phyloP scores from a whole-genome alignment of 2,113 vertebrate genomes.

The Neolamprologus falcicula region DNA sequence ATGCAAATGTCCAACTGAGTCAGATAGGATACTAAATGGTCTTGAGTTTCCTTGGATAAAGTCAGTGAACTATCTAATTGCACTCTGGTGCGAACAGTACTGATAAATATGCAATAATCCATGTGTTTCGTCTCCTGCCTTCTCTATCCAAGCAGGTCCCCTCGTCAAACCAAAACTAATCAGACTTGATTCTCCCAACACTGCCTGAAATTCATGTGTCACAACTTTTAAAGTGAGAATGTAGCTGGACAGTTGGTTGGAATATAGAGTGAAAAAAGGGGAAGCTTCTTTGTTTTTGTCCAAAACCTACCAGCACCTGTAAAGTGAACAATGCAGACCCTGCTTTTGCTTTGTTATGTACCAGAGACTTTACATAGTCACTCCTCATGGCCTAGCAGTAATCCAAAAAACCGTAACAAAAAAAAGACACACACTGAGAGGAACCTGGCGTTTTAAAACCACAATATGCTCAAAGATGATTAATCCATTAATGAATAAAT shows the following conservation, averaged over 20 bases:
- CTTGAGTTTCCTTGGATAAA: neutral
- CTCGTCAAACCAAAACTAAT: neutral
- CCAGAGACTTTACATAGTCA: neutral
- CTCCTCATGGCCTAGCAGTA: neutral
- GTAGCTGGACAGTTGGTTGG: neutral
- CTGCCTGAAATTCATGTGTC: neutral
- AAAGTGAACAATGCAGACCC: neutral
- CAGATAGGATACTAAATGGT: neutral
- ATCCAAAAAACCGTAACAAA: neutral
- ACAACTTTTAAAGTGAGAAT: neutral
- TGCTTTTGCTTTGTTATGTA: neutral
- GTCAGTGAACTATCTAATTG: neutral
- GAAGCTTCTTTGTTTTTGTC: neutral
- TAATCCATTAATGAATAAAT: neutral
- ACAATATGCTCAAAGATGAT: neutral
- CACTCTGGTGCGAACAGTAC: neutral
- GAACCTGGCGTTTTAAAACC: neutral
- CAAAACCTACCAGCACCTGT: neutral
- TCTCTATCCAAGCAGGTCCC: neutral
- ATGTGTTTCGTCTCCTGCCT: neutral
- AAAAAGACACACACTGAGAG: neutral
- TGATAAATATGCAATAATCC: neutral
- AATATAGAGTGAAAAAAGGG: neutral
- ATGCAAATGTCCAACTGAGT: neutral
- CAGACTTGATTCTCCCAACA: neutral